phyloP scores from a whole-genome alignment of 1,140 invertebrate genomes.

The Drosophila truncata region DNA sequence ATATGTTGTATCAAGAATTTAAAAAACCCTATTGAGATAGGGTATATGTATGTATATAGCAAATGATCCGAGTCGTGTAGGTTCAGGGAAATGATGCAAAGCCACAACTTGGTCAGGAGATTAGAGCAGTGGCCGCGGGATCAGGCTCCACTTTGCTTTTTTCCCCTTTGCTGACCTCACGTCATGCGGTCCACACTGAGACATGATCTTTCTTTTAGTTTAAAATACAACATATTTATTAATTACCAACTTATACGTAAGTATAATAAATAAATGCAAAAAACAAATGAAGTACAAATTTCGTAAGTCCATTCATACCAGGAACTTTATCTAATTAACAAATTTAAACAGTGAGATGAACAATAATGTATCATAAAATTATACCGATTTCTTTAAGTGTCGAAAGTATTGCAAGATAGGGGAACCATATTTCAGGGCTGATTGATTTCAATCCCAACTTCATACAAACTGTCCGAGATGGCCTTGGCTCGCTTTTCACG shows the following conservation, averaged over 20 bases:
- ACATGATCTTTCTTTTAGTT: neutral
- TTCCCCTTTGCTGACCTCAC: conserved; percentile 64
- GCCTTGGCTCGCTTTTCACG: conserved; percentile 79
- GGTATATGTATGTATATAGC: conserved; percentile 22
- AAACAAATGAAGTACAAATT: no score
- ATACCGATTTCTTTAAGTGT: neutral
- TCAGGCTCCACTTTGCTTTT: conserved; percentile 18
- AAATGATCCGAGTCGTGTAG: conserved; percentile 46
- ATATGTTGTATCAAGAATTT: neutral
- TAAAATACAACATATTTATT: neutral
- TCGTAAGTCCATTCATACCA: no score
- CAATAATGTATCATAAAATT: neutral
- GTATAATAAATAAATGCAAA: no score
- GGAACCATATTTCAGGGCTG: conserved; percentile 53
- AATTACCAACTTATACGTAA: no score
- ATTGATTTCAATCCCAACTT: conserved; percentile 60
- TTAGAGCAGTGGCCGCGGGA: conserved; percentile 62
- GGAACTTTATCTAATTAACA: no score
- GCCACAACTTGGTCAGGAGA: conserved; percentile 80
- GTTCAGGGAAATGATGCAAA: conserved; percentile 68
- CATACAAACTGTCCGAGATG: conserved; percentile 10
- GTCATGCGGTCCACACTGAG: conserved; percentile 29
- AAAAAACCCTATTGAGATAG: neutral
- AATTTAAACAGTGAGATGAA: no score
- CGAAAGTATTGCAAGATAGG: neutral